Evolutionary conservation across 2,797 vertebrate genomes (phyloP).

Genomic region (Sebastes vulpes): DNA sequence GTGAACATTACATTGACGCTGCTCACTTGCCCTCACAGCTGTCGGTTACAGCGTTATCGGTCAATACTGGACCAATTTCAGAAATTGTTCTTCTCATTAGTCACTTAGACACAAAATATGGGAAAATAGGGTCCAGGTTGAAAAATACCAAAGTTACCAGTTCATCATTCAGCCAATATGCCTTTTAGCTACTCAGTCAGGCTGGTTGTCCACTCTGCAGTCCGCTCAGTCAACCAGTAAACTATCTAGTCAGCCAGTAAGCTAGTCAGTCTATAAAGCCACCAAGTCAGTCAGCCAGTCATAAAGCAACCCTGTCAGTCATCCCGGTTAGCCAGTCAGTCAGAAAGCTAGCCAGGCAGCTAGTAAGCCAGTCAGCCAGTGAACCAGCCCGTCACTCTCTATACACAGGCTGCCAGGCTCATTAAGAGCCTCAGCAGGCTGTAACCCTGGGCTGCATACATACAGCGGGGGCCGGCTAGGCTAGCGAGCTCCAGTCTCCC

Average conservation of each 20-base stretch:
- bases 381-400: constrained; percentile 72
- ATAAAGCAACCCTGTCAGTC: constrained; percentile 10
- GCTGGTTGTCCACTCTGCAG: not conserved
- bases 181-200: not conserved
- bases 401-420: constrained; percentile 95
- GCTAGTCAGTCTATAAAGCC: not conserved
- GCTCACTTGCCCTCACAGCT: too few relatives aligned
- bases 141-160: too few relatives aligned
- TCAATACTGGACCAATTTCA: too few relatives aligned
- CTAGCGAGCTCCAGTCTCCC: constrained; percentile 64
- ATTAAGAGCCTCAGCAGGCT: constrained; percentile 95
- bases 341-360: constrained; percentile 30
- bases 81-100: rapidly evolving
- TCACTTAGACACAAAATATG: too few relatives aligned
- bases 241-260: not conserved
- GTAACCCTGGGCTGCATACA: constrained; percentile 82
- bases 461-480: constrained; percentile 83
- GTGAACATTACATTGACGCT: too few relatives aligned
- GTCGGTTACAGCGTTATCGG: too few relatives aligned
- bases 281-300: not conserved
- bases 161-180: not conserved
- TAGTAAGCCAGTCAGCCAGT: constrained; percentile 71
- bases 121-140: too few relatives aligned
- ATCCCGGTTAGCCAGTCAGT: constrained; percentile 19
- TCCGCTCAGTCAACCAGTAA: not conserved